A percentile compares a stretch with the other conserved stretches of the same genome.
These are phyloP conservation scores for Phoebastria nigripes DNA, from an alignment of 2,797 vertebrate genomes.

Conservation along the genomic window DNA sequence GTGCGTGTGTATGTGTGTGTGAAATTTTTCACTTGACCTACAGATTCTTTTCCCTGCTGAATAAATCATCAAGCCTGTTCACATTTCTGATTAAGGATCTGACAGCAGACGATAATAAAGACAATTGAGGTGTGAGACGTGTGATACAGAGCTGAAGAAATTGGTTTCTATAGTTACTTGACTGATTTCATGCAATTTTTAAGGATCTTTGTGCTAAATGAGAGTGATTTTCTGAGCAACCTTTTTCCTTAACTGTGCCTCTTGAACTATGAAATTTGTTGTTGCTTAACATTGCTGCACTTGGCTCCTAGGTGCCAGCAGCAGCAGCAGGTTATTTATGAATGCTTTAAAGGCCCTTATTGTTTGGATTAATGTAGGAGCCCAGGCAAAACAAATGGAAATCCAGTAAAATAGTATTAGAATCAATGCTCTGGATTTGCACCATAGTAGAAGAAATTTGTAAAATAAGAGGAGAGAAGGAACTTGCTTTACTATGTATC, in stretches of 20 bases:
- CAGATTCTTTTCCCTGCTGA: conserved; percentile 81
- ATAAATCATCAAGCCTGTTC: conserved; percentile 85
- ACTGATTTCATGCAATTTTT: conserved; percentile 82
- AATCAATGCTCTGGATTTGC: conserved; percentile 60
- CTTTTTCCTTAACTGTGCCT: conserved; percentile 80
- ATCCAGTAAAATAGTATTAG: conserved; percentile 70
- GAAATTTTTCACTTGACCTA: conserved; percentile 85
- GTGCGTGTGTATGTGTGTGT: conserved; percentile 63
- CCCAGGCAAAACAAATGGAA: conserved; percentile 76
- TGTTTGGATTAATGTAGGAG: conserved; percentile 79
- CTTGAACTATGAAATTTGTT: conserved; percentile 84
- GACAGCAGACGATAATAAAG: conserved; percentile 85
- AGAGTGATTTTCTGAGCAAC: conserved; percentile 76
- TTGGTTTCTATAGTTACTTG: conserved; percentile 86
- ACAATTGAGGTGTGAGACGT: conserved; percentile 85
- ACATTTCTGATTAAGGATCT: conserved; percentile 86
- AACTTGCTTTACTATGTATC: background rate
- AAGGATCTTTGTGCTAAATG: conserved; percentile 82
- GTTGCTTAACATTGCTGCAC: conserved; percentile 75
- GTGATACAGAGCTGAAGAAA: conserved; percentile 84
- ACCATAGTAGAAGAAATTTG: conserved; percentile 19
- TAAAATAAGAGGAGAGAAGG: background rate
- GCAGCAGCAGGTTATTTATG: conserved; percentile 82
- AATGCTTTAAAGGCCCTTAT: conserved; percentile 78
- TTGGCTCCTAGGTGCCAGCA: conserved; percentile 75